Base-by-base conservation (phyloP, 2,888 invertebrate genomes). In the Ferdinandea cuprea region DNA sequence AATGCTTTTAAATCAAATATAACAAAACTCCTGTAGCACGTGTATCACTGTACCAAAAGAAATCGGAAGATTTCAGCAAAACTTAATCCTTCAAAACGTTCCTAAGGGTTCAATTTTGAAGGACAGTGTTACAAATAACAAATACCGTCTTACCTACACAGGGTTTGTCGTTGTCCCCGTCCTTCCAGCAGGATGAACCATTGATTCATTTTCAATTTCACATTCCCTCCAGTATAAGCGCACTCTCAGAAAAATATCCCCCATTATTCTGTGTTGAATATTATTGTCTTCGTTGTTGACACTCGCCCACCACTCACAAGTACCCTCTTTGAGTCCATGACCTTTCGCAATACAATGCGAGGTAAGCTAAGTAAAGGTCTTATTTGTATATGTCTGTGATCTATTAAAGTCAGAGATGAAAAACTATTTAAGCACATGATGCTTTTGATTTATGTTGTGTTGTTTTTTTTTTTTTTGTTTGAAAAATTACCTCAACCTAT, bases 381-480 rank as follows among this genome's bases (percentile, higher is more conserved):
- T 25, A 32, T 35, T 17, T 40, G 17, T 50, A n/a, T 19, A 9
- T 25, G 25, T 25, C 9, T 13, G 6, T 15, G 4, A 9, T 35
- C 35, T 8, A 1, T 50, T 15, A 30, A 25, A 8, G 15, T n/a
- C 25, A 15, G 8, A 56, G 46, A 42, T 61, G 52, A 61, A 73
- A 68, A n/a, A n/a, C 61, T 48, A 80, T 63, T 40, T 3, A 37
- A 25, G 11, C 19, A 52, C 25, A 59, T 21, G 50, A 58, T 50
- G 21, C 35, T 71, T 71, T 63, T 21, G 56, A 65, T 72, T 54
- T 66, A 35, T 50, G n/a, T n/a, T n/a, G n/a, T n/a, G n/a, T 30
- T 71, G 32, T 46, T 32, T 66, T 59, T 66, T 52, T 72, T 17
- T 59, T 4, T 69, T 58, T 21, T 56, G 28, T 30, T 54, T 32